These are phyloP conservation scores for Dendrocincla tyrannina DNA, from an alignment of 2,797 vertebrate genomes.

Conservation along the genomic window DNA sequence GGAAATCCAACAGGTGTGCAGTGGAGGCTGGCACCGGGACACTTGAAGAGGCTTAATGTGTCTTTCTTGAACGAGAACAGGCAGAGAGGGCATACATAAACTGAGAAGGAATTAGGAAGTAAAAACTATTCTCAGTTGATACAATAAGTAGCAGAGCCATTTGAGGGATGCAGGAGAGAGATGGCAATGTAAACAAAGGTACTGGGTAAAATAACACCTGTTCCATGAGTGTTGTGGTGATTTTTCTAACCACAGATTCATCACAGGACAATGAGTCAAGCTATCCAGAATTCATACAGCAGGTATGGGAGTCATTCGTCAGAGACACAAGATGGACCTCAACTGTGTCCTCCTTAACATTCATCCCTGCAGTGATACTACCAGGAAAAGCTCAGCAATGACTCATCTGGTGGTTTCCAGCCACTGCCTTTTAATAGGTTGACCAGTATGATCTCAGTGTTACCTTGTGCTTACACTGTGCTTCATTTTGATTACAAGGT, in stretches of 20 bases:
- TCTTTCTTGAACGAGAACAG: neutral
- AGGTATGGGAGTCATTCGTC: neutral
- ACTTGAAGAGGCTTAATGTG: neutral
- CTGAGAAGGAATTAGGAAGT: neutral
- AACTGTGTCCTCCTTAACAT: neutral
- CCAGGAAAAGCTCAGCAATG: conserved; percentile 26
- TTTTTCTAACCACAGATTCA: neutral
- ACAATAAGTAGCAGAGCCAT: neutral
- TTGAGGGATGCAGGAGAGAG: neutral
- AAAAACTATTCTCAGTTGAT: neutral
- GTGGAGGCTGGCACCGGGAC: neutral
- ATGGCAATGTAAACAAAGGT: neutral
- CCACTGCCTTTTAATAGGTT: neutral
- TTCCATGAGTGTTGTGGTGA: neutral
- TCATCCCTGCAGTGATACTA: neutral
- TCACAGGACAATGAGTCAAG: conserved; percentile 17
- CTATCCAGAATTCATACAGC: neutral
- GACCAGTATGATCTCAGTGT: conserved; percentile 22
- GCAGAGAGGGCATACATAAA: neutral
- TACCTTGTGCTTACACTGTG: conserved; percentile 15
- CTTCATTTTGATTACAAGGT: neutral
- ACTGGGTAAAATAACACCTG: neutral
- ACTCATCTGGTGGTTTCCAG: conserved; percentile 39
- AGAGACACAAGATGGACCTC: neutral
- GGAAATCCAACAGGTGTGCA: neutral